Conservation (phyloP, 2,113 vertebrate species). For the Ptyas mucosa region DNA sequence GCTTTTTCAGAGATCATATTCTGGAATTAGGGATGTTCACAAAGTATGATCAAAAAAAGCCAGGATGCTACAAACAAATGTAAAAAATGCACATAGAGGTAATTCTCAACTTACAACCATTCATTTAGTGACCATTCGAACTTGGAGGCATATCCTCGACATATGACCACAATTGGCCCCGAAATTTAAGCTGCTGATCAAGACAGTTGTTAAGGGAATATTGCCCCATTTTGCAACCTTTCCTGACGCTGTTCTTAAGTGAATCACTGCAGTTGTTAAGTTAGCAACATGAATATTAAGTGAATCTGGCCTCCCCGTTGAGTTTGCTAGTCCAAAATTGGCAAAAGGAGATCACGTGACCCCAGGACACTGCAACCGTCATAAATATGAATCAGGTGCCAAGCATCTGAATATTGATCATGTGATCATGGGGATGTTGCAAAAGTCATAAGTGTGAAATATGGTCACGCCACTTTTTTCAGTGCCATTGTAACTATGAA, state of each 20-base stretch:
- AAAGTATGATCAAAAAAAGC: not conserved
- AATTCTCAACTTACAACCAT: no score
- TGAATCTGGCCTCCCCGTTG: not conserved
- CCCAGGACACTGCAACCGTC: not conserved
- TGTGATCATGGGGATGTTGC: not conserved
- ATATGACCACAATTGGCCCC: not conserved
- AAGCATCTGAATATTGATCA: not conserved
- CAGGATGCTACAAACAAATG: not conserved
- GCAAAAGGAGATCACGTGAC: not conserved
- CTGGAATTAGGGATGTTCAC: not conserved
- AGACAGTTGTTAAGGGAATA: not conserved
- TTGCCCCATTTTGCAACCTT: not conserved
- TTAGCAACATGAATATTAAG: not conserved
- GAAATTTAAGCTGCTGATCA: not conserved
- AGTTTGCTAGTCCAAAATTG: not conserved
- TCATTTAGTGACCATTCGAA: not conserved
- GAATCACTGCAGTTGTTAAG: not conserved
- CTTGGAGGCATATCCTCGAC: no score
- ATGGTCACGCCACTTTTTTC: not conserved
- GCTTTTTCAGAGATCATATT: not conserved
- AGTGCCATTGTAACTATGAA: no score
- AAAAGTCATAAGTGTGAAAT: not conserved
- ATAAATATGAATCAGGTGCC: not conserved
- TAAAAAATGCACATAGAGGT: not conserved
- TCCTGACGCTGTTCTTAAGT: not conserved